Conservation (phyloP, 2,888 invertebrate genomes). For the Amblyteles armatorius region DNA sequence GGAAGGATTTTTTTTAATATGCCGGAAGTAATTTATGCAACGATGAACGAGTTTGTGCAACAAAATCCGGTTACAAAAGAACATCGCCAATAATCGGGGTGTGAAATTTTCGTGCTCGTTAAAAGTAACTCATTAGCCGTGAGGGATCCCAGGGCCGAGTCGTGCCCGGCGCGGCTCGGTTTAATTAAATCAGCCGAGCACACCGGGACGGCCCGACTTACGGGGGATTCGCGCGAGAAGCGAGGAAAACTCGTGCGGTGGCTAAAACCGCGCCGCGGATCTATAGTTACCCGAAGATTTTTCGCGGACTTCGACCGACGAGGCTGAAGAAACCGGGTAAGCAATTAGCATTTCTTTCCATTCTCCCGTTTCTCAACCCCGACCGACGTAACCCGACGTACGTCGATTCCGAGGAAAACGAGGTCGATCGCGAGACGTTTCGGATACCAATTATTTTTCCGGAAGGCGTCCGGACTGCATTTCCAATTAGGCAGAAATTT, state of each 20-base stretch:
- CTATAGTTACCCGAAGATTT: slow-evolving; percentile 3
- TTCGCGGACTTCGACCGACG: background rate
- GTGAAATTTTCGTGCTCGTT: slow-evolving; percentile 54
- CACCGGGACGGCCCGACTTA: slow-evolving; percentile 12
- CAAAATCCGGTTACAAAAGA: background rate
- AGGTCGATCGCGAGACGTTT: too few species aligned
- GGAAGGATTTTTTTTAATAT: too few species aligned
- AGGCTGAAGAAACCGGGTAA: background rate
- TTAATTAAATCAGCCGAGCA: slow-evolving; percentile 53
- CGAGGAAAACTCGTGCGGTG: slow-evolving; percentile 14
- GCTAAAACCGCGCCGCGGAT: slow-evolving; percentile 10
- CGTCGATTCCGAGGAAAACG: too few species aligned
- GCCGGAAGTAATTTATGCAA: slow-evolving; percentile 1
- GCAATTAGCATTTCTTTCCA: slow-evolving; percentile 6
- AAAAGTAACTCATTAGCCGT: slow-evolving; percentile 60
- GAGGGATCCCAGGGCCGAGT: slow-evolving; percentile 1
- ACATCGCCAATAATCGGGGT: slow-evolving; percentile 41
- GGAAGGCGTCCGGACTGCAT: too few species aligned
- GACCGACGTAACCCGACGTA: background rate
- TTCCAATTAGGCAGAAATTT: too few species aligned
- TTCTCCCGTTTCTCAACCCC: background rate
- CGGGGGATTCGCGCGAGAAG: slow-evolving; percentile 3
- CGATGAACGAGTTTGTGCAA: slow-evolving; percentile 10
- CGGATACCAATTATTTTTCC: too few species aligned
- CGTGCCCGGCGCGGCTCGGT: slow-evolving; percentile 4